Evolutionary conservation across 2,113 vertebrate genomes (phyloP).

Genomic region (Micronisus gabar): DNA sequence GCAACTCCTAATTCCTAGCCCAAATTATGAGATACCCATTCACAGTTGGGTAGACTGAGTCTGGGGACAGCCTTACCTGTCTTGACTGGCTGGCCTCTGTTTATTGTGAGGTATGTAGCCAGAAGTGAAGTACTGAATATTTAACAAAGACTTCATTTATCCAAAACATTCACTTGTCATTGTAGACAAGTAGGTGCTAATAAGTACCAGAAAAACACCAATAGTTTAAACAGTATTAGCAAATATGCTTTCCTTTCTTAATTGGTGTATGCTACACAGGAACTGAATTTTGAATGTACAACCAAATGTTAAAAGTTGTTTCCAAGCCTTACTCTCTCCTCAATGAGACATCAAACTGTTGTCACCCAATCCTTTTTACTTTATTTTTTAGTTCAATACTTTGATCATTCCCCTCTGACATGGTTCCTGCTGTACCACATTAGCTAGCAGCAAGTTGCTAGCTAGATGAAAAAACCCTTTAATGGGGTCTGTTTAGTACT

Average conservation of each 20-base stretch:
- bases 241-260: slow-evolving; percentile 12
- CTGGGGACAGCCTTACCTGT: neutral
- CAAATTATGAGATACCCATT: neutral
- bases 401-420: slow-evolving; percentile 62
- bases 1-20: neutral
- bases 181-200: slow-evolving; percentile 44
- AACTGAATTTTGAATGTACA: slow-evolving; percentile 11
- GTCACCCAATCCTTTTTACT: slow-evolving; percentile 50
- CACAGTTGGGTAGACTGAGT: neutral
- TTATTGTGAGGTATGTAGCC: neutral
- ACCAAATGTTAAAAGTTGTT: slow-evolving; percentile 41
- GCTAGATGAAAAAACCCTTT: slow-evolving; percentile 49
- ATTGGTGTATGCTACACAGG: neutral
- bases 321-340: slow-evolving; percentile 16
- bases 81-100: neutral
- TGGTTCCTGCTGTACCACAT: slow-evolving; percentile 51
- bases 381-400: slow-evolving; percentile 47
- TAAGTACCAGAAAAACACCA: slow-evolving; percentile 36
- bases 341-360: slow-evolving; percentile 60
- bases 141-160: slow-evolving; percentile 14
- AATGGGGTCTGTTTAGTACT: slow-evolving; percentile 50
- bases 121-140: neutral
- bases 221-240: slow-evolving; percentile 10
- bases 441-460: slow-evolving; percentile 51
- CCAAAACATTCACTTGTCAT: neutral